Conservation (phyloP, 2,888 invertebrate species). For the Polyommatus icarus region DNA sequence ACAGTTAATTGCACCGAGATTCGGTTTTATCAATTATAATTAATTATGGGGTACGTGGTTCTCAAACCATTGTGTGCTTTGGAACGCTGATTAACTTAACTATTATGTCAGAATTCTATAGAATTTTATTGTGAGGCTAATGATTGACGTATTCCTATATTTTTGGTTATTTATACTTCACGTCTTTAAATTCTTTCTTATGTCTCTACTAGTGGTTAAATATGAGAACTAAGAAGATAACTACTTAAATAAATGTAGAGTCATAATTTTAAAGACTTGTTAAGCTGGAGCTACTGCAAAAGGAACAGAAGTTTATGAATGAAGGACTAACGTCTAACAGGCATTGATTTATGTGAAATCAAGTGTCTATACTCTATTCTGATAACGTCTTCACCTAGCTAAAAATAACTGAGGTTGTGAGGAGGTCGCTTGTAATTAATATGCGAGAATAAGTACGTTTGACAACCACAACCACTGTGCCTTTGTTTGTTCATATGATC, state of each 20-base stretch:
- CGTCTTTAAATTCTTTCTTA: too few relatives aligned
- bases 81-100: neutral
- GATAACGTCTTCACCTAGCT: neutral
- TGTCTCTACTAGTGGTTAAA: too few relatives aligned
- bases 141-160: too few relatives aligned
- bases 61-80: neutral
- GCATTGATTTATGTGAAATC: conserved; percentile 5
- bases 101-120: too few relatives aligned
- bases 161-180: too few relatives aligned
- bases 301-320: neutral
- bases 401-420: conserved; percentile 3
- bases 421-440: conserved; percentile 5
- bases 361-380: neutral
- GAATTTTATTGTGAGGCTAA: too few relatives aligned
- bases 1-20: conserved; percentile 11
- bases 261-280: neutral
- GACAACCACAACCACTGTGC: neutral
- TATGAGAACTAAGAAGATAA: too few relatives aligned
- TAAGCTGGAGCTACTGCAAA: neutral
- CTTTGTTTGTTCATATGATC: neutral
- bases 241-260: too few relatives aligned
- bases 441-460: neutral
- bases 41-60: neutral
- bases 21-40: neutral
- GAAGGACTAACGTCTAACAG: neutral